A percentile compares a stretch with the other conserved stretches of the same genome.
Conservation (phyloP, 53 echinoderm and acorn worm genomes). For the Echinometra lucunter region DNA sequence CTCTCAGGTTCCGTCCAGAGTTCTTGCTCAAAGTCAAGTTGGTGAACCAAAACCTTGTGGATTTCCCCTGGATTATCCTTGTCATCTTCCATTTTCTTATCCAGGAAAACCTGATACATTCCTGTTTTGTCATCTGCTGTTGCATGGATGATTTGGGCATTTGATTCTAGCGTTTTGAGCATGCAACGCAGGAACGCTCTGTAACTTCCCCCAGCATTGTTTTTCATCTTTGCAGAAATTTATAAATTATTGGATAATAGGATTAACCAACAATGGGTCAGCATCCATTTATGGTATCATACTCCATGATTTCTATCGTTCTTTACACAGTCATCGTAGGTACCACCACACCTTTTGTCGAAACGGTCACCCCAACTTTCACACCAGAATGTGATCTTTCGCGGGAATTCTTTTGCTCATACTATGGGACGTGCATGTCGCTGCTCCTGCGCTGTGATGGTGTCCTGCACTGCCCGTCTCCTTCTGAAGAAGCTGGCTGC, state of each 20-base stretch:
- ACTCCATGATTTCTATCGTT: constrained; percentile 3
- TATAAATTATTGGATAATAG: neutral
- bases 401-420: constrained; percentile 22
- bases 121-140: neutral
- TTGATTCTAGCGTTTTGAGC: neutral
- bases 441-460: constrained; percentile 42
- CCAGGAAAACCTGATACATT: constrained; percentile 35
- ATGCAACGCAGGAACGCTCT: neutral
- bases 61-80: constrained; percentile 43
- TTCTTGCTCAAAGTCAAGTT: constrained; percentile 12
- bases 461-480: constrained; percentile 6
- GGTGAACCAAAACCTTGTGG: constrained; percentile 22
- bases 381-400: constrained; percentile 15
- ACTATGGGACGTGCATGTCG: constrained; percentile 41
- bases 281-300: neutral
- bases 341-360: neutral
- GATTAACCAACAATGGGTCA: neutral
- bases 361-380: constrained; percentile 24
- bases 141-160: neutral
- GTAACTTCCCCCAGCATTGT: neutral
- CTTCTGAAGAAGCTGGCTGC: constrained; percentile 16
- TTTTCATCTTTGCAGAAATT: neutral
- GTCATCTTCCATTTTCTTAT: neutral
- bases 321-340: neutral
- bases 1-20: constrained; percentile 11